These are phyloP conservation scores for Synchiropus splendidus DNA, from an alignment of 2,113 vertebrate genomes.

Conservation along the genomic window DNA sequence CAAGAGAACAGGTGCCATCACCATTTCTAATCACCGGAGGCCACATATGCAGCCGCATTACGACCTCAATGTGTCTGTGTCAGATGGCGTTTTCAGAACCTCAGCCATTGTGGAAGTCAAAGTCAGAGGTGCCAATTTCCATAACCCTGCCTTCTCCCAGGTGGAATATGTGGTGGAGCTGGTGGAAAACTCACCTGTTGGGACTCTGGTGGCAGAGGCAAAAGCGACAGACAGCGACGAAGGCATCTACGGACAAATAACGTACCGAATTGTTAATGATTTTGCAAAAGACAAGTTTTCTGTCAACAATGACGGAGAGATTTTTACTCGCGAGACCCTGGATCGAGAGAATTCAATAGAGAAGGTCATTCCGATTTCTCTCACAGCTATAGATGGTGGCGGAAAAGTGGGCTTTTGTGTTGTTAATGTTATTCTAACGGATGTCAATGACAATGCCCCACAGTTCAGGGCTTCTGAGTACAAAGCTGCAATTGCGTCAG, in stretches of 20 bases:
- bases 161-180: conserved; percentile 87
- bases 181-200: conserved; percentile 80
- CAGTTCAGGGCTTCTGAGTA: conserved; percentile 86
- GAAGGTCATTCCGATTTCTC: conserved; percentile 83
- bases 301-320: conserved; percentile 76
- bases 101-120: conserved; percentile 74
- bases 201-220: conserved; percentile 78
- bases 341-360: conserved; percentile 84
- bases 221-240: conserved; percentile 81
- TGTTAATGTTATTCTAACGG: conserved; percentile 90
- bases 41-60: conserved; percentile 72
- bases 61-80: conserved; percentile 81
- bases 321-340: conserved; percentile 83
- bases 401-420: conserved; percentile 90
- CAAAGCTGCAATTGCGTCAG: conserved; percentile 78
- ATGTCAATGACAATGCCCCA: conserved; percentile 90
- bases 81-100: conserved; percentile 90
- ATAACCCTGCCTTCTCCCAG: conserved; percentile 83
- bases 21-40: conserved; percentile 77
- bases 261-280: conserved; percentile 88
- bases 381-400: conserved; percentile 87
- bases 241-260: conserved; percentile 75
- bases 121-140: conserved; percentile 84
- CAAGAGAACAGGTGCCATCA: conserved; percentile 74
- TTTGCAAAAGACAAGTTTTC: conserved; percentile 90